Base-by-base conservation (phyloP, 2,113 vertebrate genomes). In the Pomatorhinus ruficollis region DNA sequence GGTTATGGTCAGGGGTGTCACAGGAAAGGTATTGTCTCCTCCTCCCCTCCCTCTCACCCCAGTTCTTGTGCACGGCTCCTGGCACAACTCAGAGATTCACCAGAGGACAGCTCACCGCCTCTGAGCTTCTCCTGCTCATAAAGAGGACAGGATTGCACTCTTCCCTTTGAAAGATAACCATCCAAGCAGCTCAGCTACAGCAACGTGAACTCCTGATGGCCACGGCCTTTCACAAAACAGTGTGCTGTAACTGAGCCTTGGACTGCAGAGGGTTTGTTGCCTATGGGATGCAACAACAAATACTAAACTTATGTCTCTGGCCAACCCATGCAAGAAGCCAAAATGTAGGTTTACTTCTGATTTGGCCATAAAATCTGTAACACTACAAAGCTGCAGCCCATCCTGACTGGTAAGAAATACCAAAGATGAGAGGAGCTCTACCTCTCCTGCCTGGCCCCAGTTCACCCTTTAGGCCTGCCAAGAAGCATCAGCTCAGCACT, bases 401-500 rank as follows among this genome's bases (percentile, higher is more conserved):
- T 45, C 64, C 74, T 15, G 10, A 42, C 24, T 6, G 1, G 54
- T 22, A 53, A 59, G 37, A 52, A 83, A 91, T 5, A 49, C n/a
- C 47, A 66, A 4, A 0, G 81, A 44, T 7, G 68, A 77, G 57
- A 77, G 30, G 50, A 90, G 65, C 70, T 85, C 81, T 54, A 53
- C 60, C 35, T 71, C 80, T 89, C 69, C 64, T 65, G 65, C 31
- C 77, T 87, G 91, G 80, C 77, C 74, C 63, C 44, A 66, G 5
- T 18, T 81, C 87, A 85, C 25, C 49, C 54, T 27, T 80, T 1
- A 45, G 53, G 61, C 33, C 52, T 91, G 94, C 81, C 91, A 96
- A 93, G 59, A 61, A 90, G 21, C 35, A 78, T 60, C 81, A 82
- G 33, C 52, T 89, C 27, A 75, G 31, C 14, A 44, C 81, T 87